Conservation (phyloP, 2,113 vertebrate species). For the Takifugu flavidus region DNA sequence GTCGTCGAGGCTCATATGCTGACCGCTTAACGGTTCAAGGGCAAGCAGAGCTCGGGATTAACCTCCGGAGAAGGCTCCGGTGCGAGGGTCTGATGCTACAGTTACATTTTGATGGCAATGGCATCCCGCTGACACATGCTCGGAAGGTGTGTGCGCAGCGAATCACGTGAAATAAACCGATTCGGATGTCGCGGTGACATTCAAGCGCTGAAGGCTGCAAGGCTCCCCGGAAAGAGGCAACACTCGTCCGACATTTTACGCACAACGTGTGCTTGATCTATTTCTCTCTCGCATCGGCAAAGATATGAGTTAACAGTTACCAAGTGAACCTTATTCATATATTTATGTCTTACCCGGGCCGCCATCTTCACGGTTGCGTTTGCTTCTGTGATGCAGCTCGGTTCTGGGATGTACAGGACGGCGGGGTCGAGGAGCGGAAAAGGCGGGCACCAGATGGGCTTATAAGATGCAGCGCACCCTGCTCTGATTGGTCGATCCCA, state of each 20-base stretch:
- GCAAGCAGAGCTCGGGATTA: constrained; percentile 45
- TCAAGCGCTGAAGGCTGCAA: constrained; percentile 11
- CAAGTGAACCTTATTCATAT: too few relatives aligned
- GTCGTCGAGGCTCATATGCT: neutral
- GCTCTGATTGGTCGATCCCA: constrained; percentile 51
- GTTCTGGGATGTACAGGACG: constrained; percentile 18
- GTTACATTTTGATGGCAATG: neutral
- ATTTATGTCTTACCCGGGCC: constrained; percentile 68
- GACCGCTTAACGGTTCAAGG: constrained; percentile 50
- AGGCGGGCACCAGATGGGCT: constrained; percentile 38
- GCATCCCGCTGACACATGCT: too few relatives aligned
- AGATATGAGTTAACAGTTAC: too few relatives aligned
- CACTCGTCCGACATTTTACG: constrained; percentile 36
- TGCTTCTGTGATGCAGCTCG: constrained; percentile 34
- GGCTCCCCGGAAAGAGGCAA: neutral
- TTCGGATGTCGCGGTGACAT: constrained; percentile 34
- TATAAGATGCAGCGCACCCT: constrained; percentile 45
- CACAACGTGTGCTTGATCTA: neutral
- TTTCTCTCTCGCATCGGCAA: neutral
- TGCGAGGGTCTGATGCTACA: neutral
- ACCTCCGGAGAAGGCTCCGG: constrained; percentile 3
- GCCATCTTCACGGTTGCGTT: constrained; percentile 69
- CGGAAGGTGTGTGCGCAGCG: neutral
- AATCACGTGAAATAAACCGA: neutral
- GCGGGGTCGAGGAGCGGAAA: constrained; percentile 23